Percentiles rank a stretch among this genome's conserved stretches.
Conservation (phyloP, 2,113 vertebrate genomes). For the Nothocercus nigrocapillus region DNA sequence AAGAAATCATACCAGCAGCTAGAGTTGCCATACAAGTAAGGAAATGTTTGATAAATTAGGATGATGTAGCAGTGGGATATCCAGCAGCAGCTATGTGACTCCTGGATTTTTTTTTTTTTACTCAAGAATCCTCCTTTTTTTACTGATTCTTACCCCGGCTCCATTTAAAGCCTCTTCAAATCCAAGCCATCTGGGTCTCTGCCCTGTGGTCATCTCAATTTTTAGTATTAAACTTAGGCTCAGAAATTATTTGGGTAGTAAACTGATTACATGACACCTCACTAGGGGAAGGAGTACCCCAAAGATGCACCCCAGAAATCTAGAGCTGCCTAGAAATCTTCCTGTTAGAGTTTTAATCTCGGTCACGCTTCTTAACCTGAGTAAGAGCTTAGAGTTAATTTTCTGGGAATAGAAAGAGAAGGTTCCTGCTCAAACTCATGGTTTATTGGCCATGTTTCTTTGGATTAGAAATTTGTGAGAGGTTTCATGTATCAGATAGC, state of each 20-base stretch:
- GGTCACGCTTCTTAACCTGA: neutral
- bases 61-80: rapidly evolving
- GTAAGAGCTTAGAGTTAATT: neutral
- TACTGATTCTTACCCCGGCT: neutral
- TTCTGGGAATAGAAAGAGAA: neutral
- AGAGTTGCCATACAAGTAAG: conserved; percentile 96
- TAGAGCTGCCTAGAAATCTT: neutral
- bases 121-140: neutral
- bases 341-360: neutral
- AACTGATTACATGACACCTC: neutral
- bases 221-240: neutral
- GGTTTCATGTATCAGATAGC: neutral
- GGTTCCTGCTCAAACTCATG: neutral
- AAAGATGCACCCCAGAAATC: neutral
- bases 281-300: neutral
- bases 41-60: neutral
- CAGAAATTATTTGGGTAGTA: neutral
- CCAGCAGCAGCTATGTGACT: neutral
- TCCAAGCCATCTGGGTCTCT: neutral
- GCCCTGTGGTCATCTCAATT: neutral
- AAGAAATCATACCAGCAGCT: conserved; percentile 97
- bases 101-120: neutral
- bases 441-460: neutral
- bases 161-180: neutral
- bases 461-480: neutral